Conservation (phyloP, 2,888 invertebrate genomes). For the Cylindroiulus punctatus region DNA sequence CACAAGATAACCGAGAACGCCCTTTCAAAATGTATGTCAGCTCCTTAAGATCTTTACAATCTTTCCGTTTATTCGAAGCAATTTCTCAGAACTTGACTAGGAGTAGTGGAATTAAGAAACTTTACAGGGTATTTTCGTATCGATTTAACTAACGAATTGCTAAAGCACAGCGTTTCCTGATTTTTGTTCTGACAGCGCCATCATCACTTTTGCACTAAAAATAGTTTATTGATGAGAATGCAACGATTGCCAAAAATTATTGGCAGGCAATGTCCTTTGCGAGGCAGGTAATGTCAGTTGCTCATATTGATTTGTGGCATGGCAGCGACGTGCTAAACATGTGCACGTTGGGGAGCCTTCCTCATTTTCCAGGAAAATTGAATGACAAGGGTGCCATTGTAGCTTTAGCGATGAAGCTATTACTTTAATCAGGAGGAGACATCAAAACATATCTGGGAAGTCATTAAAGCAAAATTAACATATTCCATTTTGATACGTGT, state of each 20-base stretch:
- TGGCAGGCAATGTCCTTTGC: no score
- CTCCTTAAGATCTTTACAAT: no score
- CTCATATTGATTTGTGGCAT: neutral
- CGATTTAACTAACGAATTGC: no score
- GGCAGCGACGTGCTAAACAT: neutral
- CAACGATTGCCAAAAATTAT: no score
- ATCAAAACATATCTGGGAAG: neutral
- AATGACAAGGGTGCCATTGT: neutral
- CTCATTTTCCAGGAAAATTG: neutral
- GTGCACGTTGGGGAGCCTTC: neutral
- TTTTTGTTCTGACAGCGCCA: no score
- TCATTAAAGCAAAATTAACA: conserved; percentile 17
- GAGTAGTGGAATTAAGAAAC: no score
- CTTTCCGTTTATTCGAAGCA: no score
- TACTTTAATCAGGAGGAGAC: neutral
- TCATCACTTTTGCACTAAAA: no score
- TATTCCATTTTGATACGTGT: conserved; percentile 14
- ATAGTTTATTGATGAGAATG: no score
- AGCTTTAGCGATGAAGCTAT: neutral
- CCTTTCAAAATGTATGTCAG: neutral
- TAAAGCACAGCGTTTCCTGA: no score
- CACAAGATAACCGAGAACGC: neutral
- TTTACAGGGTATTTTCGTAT: no score
- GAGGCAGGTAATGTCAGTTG: neutral
- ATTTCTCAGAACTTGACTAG: no score